These are phyloP conservation scores for Vipera ursinii DNA, from an alignment of 2,797 vertebrate species.

Conservation along the genomic window DNA sequence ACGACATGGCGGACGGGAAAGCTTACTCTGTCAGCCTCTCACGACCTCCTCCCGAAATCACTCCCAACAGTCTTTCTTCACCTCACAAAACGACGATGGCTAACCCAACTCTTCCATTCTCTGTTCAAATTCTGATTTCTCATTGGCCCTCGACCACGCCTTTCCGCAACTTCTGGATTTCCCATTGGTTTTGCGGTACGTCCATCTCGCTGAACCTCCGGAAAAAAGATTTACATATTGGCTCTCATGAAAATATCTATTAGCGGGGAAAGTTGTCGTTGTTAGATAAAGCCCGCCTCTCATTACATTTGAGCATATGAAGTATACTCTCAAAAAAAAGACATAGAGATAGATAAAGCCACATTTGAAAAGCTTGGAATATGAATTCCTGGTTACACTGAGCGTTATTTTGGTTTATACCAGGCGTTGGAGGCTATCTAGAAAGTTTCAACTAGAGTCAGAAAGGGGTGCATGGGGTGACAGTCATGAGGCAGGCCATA, in stretches of 20 bases:
- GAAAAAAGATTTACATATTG: neutral
- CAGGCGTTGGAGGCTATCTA: neutral
- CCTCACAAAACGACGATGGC: conserved; percentile 62
- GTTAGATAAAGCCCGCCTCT: neutral
- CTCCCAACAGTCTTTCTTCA: conserved; percentile 1
- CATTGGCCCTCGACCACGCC: conserved; percentile 16
- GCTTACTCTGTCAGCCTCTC: neutral
- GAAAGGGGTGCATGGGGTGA: neutral
- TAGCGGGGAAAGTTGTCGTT: neutral
- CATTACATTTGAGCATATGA: neutral
- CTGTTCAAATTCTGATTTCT: rapidly evolving
- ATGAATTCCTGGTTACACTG: neutral
- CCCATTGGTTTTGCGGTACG: neutral
- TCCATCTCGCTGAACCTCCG: neutral
- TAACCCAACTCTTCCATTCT: neutral
- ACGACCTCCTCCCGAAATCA: conserved; percentile 9
- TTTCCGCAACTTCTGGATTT: neutral
- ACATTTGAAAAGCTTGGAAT: no score
- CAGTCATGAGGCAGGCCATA: neutral
- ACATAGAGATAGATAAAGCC: neutral
- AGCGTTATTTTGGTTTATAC: neutral
- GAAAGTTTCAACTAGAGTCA: neutral
- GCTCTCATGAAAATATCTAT: neutral
- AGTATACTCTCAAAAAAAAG: neutral
- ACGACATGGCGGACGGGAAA: conserved; percentile 79